Evolutionary conservation across 92 coral and sea anemone species (phyloP), one percentile per base, ranked within the genome.

Genomic region (Zoanthus solanderi): DNA sequence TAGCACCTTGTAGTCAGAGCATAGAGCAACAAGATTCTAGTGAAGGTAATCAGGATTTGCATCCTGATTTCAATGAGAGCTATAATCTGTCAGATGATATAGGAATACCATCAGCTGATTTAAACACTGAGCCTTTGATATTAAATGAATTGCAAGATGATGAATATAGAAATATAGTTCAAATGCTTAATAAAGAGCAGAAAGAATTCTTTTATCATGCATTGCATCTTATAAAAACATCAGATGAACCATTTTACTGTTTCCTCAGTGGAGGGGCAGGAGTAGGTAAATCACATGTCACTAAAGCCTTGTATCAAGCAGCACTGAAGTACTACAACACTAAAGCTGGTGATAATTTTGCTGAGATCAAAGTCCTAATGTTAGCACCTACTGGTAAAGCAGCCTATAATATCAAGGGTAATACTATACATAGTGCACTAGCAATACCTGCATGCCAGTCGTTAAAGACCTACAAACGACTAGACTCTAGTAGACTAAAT

Each of bases 81-180:
- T 90, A 91, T n/a, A 76, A 93, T 75, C 37, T 90, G 44, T 84
- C 90, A 52, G 93, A 92, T 90, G 93, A 92, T 44, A 32, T 92
- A 30, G 95, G 92, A 4, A 90, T 90, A 52, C 89, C 93, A 47
- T 92, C 93, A 37, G 76, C 53, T 45, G 90, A 50, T 47, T 65
- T 47, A 47, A 93, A 68, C 54, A 47, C 91, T 91, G 96, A 91
- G 60, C 96, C 91, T 85, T 71, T 93, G 44, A 82, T 89, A 75
- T 12, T 93, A 18, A 83, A 93, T 87, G 96, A 93, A 81, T 73
- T 93, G 61, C 90, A 78, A 71, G 96, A 93, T 88, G 82, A 93
- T 81, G 94, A 93, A 71, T 93, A 93, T 46, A 88, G 96, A 53
- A 75, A 79, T 13, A 34, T 92, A 53, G 91, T 90, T 16, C 94